Evolutionary conservation across 2,797 vertebrate species (phyloP).

Genomic region (Pseudopleuronectes americanus): DNA sequence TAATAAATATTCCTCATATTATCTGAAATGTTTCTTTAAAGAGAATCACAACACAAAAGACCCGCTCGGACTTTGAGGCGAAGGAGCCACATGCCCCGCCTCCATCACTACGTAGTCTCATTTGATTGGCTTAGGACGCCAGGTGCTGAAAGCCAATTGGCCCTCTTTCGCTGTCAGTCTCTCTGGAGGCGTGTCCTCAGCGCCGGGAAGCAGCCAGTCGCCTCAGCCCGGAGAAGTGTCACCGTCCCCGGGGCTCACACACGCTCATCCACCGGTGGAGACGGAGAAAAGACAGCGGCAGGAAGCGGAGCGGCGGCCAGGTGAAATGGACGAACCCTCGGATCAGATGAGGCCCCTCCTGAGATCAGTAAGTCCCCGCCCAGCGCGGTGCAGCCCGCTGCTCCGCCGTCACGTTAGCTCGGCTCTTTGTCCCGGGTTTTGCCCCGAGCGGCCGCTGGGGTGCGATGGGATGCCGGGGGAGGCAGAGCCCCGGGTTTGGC

Average conservation of each 20-base stretch:
- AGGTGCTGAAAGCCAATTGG: constrained; percentile 45
- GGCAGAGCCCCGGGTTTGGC: constrained; percentile 37
- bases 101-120: rapidly evolving
- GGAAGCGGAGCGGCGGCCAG: constrained; percentile 24
- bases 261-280: constrained; percentile 13
- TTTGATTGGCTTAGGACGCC: constrained; percentile 54
- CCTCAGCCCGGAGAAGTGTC: constrained; percentile 45
- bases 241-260: constrained; percentile 11
- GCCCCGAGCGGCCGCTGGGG: constrained; percentile 39
- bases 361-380: constrained; percentile 72
- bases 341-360: constrained; percentile 79
- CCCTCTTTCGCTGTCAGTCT: constrained; percentile 45
- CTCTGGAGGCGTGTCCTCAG: constrained; percentile 49
- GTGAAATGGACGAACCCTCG: constrained; percentile 71
- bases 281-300: background rate
- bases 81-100: constrained; percentile 30
- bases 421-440: constrained; percentile 59
- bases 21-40: too few species aligned
- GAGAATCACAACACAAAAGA: constrained; percentile 19
- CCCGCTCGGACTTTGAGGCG: constrained; percentile 38
- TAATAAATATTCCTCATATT: too few species aligned
- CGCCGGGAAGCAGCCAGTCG: constrained; percentile 17
- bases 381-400: constrained; percentile 1
- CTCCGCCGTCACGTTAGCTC: background rate
- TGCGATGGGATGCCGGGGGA: constrained; percentile 66